These are phyloP conservation scores for Helarctos malayanus DNA, from an alignment of 2,797 vertebrate species.

Conservation along the genomic window DNA sequence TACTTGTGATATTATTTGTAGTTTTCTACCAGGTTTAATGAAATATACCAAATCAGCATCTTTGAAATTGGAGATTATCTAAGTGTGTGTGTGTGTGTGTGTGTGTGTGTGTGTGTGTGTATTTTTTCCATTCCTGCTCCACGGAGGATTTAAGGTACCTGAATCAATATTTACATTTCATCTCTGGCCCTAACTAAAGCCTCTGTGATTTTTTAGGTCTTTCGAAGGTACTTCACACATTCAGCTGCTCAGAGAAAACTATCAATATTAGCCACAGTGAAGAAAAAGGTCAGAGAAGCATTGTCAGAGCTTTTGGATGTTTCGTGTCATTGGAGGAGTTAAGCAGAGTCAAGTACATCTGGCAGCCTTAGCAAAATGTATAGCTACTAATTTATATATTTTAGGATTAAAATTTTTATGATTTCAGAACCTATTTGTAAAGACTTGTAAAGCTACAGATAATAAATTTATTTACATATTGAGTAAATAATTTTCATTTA, in stretches of 20 bases:
- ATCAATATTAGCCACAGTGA: not conserved
- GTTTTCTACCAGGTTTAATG: not conserved
- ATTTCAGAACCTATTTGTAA: not conserved
- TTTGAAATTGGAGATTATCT: not conserved
- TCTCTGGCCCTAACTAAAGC: not conserved
- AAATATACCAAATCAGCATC: not conserved
- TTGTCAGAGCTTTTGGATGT: not conserved
- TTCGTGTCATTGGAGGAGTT: not conserved
- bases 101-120: not conserved
- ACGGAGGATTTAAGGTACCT: not conserved
- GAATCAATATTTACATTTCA: not conserved
- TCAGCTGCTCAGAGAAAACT: not conserved
- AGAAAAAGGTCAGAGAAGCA: not conserved
- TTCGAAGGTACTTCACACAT: not conserved
- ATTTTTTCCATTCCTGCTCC: not conserved
- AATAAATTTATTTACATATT: not conserved
- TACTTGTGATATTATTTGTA: not conserved
- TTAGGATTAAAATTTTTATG: constrained; percentile 16
- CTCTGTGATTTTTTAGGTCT: not conserved
- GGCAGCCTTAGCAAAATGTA: not conserved
- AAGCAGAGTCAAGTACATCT: not conserved
- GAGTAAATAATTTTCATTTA: not conserved
- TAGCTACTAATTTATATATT: not conserved
- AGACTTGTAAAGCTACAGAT: not conserved
- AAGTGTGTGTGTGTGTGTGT: not conserved